Evolutionary conservation across 2,888 invertebrate genomes (phyloP).

Genomic region (Epirrhoe tristata): DNA sequence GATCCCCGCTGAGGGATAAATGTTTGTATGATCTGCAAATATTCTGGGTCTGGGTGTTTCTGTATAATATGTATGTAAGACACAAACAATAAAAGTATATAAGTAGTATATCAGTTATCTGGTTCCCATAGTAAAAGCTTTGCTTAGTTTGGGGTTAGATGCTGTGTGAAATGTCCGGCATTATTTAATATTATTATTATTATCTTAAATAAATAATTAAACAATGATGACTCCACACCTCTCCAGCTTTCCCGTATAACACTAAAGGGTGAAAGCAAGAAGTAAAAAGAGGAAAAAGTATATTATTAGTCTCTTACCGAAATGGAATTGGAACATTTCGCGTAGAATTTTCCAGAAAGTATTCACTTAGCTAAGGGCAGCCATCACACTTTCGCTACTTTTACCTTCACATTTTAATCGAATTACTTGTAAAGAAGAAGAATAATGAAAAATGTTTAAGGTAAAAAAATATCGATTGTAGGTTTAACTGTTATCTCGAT

Average conservation of each 20-base stretch:
- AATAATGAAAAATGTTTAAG: constrained; percentile 48
- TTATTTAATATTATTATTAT: no score
- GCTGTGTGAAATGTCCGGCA: no score
- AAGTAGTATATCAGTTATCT: no score
- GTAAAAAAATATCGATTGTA: no score
- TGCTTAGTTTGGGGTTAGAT: no score
- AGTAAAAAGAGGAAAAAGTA: constrained; percentile 84
- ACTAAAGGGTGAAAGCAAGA: constrained; percentile 85
- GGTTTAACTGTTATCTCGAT: no score
- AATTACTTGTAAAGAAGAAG: constrained; percentile 60
- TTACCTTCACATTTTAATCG: constrained; percentile 76
- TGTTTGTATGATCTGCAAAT: no score
- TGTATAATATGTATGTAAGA: no score
- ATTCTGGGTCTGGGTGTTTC: no score
- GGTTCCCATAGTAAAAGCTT: no score
- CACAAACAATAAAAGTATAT: no score
- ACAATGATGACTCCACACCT: constrained; percentile 58
- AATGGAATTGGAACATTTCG: constrained; percentile 85
- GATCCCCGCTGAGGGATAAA: no score
- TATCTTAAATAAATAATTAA: neutral
- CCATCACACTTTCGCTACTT: constrained; percentile 80
- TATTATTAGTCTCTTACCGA: constrained; percentile 85
- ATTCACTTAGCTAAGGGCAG: constrained; percentile 80
- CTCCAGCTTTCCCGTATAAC: constrained; percentile 72
- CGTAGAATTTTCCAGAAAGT: constrained; percentile 81